Evolutionary conservation across 1,140 invertebrate species (phyloP), one percentile per base, ranked within the genome.

Genomic region (Lerema accius): DNA sequence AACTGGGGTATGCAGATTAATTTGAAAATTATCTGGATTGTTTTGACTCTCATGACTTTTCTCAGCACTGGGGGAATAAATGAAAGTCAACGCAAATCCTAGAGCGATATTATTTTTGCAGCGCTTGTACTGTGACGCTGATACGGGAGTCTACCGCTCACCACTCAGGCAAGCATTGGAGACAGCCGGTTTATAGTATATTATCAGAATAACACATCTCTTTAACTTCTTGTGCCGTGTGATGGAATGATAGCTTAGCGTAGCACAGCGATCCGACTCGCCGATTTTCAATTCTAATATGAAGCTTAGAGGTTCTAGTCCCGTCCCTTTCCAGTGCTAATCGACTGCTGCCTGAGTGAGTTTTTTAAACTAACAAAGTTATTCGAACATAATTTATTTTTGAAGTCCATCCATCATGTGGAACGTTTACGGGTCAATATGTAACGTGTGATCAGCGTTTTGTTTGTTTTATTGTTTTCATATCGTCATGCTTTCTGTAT

Each of bases 151-250:
- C 90, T 94, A 94, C 93, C 93, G 93, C 92, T 94, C 93, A 89
- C 94, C 94, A 92, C 92, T 95, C 92, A 95, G 94, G 94, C 94
- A 95, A 95, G 94, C 93, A 92, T 92, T 93, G 90, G 89, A 91
- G 88, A 86, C 86, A 78, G 88, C 85, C 86, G 84, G 87, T 85
- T 84, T 90, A 89, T 87, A 86, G 86, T 90, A 90, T 82, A 86
- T 80, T 82, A 81, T 84, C 82, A 82, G 76, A 80, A 81, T 88
- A 90, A 90, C 87, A 86, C 75, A 73, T 82, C 83, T 86, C 82
- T 84, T 82, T 85, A 73, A 83, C 76, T 82, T 82, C 76, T 76
- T 85, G 86, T 90, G 19, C 2, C 19, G 19, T 23, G 87, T 88
- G 85, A 86, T 84, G 78, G 84, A 86, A 87, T 90, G 85, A 83